Conservation (phyloP, 30 jellyfish, hydroid and myxozoan species). For the Catostylus mosaicus region DNA sequence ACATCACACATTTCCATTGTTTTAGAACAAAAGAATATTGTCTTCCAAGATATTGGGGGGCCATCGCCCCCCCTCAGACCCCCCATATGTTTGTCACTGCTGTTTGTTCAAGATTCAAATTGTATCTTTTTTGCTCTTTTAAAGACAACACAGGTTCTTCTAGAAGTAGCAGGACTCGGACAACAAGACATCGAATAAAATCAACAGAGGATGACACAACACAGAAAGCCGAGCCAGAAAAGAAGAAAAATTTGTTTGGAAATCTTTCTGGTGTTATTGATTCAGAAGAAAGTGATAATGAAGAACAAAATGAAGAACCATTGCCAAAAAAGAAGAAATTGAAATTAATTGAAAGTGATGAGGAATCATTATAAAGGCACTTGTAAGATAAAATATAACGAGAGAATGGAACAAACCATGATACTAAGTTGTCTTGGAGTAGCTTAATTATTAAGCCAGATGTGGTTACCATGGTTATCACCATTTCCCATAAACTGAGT, state of each 20-base stretch:
- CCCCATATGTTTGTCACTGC: too few species aligned
- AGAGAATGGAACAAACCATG: too few species aligned
- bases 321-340: slow-evolving; percentile 11
- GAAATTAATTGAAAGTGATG: slow-evolving; percentile 48
- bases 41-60: too few species aligned
- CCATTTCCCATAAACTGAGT: too few species aligned
- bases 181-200: slow-evolving; percentile 56
- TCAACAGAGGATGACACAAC: background rate
- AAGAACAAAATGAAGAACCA: background rate
- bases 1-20: too few species aligned
- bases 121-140: background rate
- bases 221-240: background rate
- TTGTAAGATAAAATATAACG: too few species aligned
- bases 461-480: too few species aligned
- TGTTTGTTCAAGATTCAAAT: background rate
- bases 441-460: too few species aligned
- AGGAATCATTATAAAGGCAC: background rate
- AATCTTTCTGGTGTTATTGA: slow-evolving; percentile 55
- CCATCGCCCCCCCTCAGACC: too few species aligned
- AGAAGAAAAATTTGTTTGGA: slow-evolving; percentile 17
- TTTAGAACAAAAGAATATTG: too few species aligned
- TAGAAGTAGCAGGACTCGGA: slow-evolving; percentile 17
- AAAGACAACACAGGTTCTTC: background rate
- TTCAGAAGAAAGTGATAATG: slow-evolving; percentile 62
- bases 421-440: too few species aligned